phyloP scores from a whole-genome alignment of 2,888 invertebrate species.

The Parnassius apollo region DNA sequence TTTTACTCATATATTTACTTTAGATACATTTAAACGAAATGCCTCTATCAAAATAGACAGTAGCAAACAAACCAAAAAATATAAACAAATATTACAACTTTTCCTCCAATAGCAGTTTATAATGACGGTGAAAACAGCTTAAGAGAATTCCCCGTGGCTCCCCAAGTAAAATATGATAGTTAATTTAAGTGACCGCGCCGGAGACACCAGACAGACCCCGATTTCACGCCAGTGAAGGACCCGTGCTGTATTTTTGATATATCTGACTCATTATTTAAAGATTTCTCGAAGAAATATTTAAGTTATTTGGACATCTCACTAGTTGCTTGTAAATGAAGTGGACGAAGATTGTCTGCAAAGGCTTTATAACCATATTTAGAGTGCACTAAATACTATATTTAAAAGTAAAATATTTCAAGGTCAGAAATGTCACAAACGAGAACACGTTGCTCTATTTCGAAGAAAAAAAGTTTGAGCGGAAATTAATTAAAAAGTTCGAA shows the following conservation, averaged over 20 bases:
- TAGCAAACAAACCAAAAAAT: background rate
- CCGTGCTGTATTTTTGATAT: conserved; percentile 35
- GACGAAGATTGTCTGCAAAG: background rate
- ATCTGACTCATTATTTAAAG: conserved; percentile 33
- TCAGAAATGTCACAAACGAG: too few relatives aligned
- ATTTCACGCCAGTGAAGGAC: conserved; percentile 51
- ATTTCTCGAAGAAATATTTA: conserved; percentile 12
- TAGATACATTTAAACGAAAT: too few relatives aligned
- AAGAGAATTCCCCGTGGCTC: conserved; percentile 29
- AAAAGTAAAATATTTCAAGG: too few relatives aligned
- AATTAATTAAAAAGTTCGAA: too few relatives aligned
- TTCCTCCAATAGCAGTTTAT: background rate
- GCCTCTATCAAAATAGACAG: too few relatives aligned
- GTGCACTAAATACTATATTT: too few relatives aligned
- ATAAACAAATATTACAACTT: background rate
- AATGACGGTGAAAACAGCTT: conserved; percentile 48
- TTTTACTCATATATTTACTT: too few relatives aligned
- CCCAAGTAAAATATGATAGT: conserved; percentile 59
- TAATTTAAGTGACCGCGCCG: conserved; percentile 48
- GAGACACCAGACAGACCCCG: conserved; percentile 39
- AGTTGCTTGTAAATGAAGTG: background rate
- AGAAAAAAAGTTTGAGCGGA: too few relatives aligned
- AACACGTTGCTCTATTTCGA: too few relatives aligned
- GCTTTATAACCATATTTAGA: too few relatives aligned
- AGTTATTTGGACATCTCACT: conserved; percentile 15